Evolutionary conservation across 2,113 vertebrate genomes (phyloP).

Genomic region (Nycticryphes semicollaris): DNA sequence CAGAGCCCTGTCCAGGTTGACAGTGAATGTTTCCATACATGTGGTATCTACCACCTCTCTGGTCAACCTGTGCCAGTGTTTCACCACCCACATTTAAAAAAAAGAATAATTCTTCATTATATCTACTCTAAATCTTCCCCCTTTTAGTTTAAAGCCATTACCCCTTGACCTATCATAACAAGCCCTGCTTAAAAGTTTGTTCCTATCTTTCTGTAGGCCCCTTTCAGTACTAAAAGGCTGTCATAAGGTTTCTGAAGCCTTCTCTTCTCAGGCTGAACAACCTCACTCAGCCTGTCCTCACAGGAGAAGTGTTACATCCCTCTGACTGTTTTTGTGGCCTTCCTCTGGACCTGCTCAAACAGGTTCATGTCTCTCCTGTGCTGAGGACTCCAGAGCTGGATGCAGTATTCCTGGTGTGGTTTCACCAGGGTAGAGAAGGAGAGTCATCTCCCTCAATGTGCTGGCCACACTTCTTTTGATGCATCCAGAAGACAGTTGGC

Average conservation of each 20-base stretch:
- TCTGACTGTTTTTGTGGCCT: background rate
- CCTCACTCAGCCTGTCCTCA: background rate
- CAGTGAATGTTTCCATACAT: no score
- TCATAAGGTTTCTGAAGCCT: background rate
- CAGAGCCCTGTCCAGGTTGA: no score
- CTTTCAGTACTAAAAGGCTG: background rate
- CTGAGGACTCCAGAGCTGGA: background rate
- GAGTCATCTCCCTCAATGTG: background rate
- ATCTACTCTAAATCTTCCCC: background rate
- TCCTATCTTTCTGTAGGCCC: background rate
- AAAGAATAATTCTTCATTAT: background rate
- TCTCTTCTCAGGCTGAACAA: background rate
- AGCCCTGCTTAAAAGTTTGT: background rate
- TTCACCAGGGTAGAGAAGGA: background rate
- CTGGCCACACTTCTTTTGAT: background rate
- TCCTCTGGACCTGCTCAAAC: background rate
- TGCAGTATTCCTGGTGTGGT: background rate
- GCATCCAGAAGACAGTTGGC: background rate
- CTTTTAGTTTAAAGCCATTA: background rate
- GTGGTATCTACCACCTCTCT: background rate
- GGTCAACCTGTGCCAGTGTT: background rate
- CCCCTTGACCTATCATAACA: background rate
- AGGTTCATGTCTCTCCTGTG: background rate
- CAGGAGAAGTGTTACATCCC: background rate
- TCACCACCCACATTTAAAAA: background rate